Conservation (phyloP, 2,888 invertebrate species). For the Tromatobia lineatoria region DNA sequence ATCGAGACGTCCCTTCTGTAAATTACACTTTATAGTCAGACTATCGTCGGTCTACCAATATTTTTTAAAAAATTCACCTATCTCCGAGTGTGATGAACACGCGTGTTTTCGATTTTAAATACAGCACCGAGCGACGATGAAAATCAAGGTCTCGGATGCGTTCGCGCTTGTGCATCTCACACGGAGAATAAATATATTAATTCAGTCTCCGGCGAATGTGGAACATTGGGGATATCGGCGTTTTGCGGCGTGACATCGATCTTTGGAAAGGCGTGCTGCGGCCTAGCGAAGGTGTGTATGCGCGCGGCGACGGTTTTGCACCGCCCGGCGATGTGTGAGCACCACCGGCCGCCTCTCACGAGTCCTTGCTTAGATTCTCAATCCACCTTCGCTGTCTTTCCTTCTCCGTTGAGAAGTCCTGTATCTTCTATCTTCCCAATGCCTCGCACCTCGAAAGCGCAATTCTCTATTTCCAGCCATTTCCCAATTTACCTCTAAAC, state of each 20-base stretch:
- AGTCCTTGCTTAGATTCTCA: constrained; percentile 72
- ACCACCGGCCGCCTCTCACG: constrained; percentile 1
- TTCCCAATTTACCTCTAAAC: too few species aligned
- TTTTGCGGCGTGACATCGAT: constrained; percentile 66
- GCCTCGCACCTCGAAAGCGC: too few species aligned
- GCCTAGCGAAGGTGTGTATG: constrained; percentile 41
- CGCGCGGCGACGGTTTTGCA: constrained; percentile 57
- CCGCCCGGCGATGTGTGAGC: constrained; percentile 49
- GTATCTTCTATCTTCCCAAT: too few species aligned
- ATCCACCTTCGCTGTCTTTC: constrained; percentile 5
- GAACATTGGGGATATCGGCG: constrained; percentile 66
- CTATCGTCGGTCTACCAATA: too few species aligned
- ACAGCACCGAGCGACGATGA: not conserved
- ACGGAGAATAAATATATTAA: constrained; percentile 59
- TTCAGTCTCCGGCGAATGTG: constrained; percentile 54
- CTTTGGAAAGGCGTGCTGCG: constrained; percentile 63
- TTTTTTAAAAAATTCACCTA: too few species aligned
- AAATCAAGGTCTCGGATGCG: constrained; percentile 43
- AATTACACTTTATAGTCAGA: too few species aligned
- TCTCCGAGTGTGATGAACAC: not conserved
- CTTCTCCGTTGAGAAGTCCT: constrained; percentile 8
- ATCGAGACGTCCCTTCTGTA: too few species aligned
- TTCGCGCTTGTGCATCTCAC: constrained; percentile 6
- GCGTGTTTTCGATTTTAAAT: not conserved
- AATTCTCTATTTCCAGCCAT: too few species aligned